Base-by-base conservation (phyloP, 1,140 invertebrate genomes). In the Augochlora pura region DNA sequence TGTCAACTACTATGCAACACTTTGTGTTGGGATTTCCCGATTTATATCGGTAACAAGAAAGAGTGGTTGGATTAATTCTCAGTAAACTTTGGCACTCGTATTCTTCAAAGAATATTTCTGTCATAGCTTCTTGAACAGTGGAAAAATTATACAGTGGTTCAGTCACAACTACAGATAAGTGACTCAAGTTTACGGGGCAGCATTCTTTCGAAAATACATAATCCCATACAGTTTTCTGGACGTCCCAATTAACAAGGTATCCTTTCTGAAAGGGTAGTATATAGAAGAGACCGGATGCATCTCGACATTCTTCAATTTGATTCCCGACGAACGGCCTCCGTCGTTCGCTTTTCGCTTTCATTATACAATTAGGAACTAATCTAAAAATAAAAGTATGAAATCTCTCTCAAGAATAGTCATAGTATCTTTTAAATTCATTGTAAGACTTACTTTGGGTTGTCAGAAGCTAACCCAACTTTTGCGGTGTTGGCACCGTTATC, bases 101-200 rank as follows among this genome's bases (percentile, higher is more conserved):
- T 91, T 99, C 98, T 92, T 99, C 99, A 93, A 99, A 99, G 74
- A 99, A 96, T 81, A 99, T 97, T 94, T 99, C 99, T 57, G 96
- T 96, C 92, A 98, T 97, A 18, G 96, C 97, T 92, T 99, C 98
- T 93, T 99, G 97, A 67, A 99, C 96, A 10, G 97, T 97, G 10
- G 95, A 93, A 92, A 99, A 99, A 92, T 99, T 99, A 90, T 98
- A 98, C 83, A 97, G 95, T 2, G 99, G 98, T 91, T 99, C 98
- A 0, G 98, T 99, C 27, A 98, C 92, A 2, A 99, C 95, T n/a
- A 99, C 93, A 9, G 97, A 95, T 2, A 95, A 96, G 67, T 98
- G 96, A 79, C 94, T 95, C 59, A 97, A 94, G 81, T 96, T 96
- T 0, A 97, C 95, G 25, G 97, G 95, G 82, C 97, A 96, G 80